Evolutionary conservation across 2,113 vertebrate genomes (phyloP), one percentile per base, ranked within the genome.

Genomic region (Guaruba guarouba): DNA sequence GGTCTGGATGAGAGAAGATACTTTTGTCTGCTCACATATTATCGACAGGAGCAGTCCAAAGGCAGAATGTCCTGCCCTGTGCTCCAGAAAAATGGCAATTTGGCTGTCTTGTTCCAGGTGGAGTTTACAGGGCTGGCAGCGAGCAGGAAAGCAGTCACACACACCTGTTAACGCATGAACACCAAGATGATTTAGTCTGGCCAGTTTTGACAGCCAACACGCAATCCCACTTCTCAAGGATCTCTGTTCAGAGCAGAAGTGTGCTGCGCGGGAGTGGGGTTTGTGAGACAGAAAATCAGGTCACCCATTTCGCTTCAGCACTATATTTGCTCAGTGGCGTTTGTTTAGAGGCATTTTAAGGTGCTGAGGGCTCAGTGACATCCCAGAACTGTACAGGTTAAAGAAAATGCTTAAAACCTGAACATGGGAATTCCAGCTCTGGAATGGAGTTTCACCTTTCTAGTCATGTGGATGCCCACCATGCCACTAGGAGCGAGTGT

Each of bases 231-330:
- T 78, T 68, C 78, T 44, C 61, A 44, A 24, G 27, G 70, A 73
- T 27, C 33, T 73, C 33, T 82, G 46, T 55, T 62, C 41, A 67
- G 57, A 86, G 75, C 41, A 76, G 74, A 88, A 85, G 13, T 35
- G 44, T 1, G 1, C 35, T 17, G n/a, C 1, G 7, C 0, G 0
- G 39, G 63, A 81, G 63, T 14, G 7, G 64, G 19, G 25, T 66
- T 48, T 54, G 44, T 66, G 39, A 69, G 59, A 71, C 18, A 33
- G 33, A 68, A 92, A 92, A 86, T 51, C 13, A 89, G 76, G 76
- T 89, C 85, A 85, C 52, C 39, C 66, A 49, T 44, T 71, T 77
- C 43, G 74, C 57, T 88, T 76, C 37, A 48, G 64, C 39, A 43
- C 51, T 66, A 7, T 10, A 29, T 80, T 76, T 84, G 84, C 49